phyloP scores from a whole-genome alignment of 2,888 invertebrate species.

The Drosophila nigricruria region DNA sequence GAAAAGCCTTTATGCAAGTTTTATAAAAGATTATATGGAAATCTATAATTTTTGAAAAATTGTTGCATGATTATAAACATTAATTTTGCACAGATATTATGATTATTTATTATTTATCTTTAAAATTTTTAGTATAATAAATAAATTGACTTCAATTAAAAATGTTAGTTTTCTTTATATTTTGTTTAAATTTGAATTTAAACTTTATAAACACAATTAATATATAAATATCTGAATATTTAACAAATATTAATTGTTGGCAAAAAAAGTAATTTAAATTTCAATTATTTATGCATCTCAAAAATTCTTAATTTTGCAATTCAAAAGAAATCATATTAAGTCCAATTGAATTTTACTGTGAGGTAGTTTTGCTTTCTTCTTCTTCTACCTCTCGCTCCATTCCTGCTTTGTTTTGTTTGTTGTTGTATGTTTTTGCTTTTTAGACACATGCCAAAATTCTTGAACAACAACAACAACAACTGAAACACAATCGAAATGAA shows the following conservation, averaged over 20 bases:
- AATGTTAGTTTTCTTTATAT: too few relatives aligned
- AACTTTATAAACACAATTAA: too few relatives aligned
- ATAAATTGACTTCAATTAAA: too few relatives aligned
- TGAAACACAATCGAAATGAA: constrained; percentile 31
- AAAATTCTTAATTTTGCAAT: neutral
- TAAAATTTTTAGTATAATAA: too few relatives aligned
- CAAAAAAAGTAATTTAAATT: neutral
- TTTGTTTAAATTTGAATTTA: too few relatives aligned
- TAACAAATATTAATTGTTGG: neutral
- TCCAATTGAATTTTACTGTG: neutral
- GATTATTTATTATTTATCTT: too few relatives aligned
- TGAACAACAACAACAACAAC: constrained; percentile 17
- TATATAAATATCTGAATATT: too few relatives aligned
- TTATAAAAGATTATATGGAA: too few relatives aligned
- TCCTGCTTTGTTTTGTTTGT: neutral
- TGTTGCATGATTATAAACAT: too few relatives aligned
- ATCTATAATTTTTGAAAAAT: too few relatives aligned
- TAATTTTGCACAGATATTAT: too few relatives aligned
- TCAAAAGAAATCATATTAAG: neutral
- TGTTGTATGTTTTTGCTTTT: neutral
- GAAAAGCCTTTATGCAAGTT: too few relatives aligned
- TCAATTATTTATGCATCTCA: neutral
- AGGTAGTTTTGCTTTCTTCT: neutral
- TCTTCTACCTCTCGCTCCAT: neutral
- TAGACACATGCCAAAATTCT: constrained; percentile 42